Conservation (phyloP, 2,113 vertebrate genomes). For the Dromas ardeola region DNA sequence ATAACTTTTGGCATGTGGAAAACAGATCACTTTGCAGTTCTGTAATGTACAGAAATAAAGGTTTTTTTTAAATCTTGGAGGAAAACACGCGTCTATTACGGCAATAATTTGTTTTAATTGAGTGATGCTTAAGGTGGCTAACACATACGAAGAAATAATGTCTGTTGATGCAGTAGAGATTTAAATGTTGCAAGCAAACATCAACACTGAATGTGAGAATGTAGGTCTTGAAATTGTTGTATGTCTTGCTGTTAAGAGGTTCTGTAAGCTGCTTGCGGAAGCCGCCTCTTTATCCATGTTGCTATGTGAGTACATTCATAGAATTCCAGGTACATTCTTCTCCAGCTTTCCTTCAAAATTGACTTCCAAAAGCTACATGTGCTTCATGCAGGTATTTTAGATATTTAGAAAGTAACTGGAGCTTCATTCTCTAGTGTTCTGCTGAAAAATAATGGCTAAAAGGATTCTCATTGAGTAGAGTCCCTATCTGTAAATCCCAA, state of each 20-base stretch:
- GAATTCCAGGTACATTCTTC: conserved; percentile 52
- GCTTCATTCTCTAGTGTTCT: not conserved
- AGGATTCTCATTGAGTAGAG: not conserved
- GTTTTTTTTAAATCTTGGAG: not conserved
- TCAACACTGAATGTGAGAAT: not conserved
- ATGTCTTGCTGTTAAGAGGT: not conserved
- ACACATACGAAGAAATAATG: not conserved
- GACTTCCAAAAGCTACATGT: not conserved
- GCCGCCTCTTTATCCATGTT: not conserved
- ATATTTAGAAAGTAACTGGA: not conserved
- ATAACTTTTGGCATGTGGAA: not conserved
- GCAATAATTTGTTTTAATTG: not conserved
- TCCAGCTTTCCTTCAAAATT: not conserved
- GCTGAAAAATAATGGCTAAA: not conserved
- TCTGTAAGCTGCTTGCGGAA: not conserved
- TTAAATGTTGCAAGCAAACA: not conserved
- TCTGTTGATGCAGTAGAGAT: not conserved
- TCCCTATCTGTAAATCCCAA: not conserved
- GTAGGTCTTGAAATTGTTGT: not conserved
- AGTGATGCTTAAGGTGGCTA: not conserved
- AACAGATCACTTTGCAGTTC: not conserved
- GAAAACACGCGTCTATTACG: accelerated
- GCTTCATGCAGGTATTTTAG: not conserved
- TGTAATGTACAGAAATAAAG: not conserved
- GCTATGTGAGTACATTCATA: not conserved